Evolutionary conservation across 2,797 vertebrate species (phyloP).

Genomic region (Hippopotamyrus pictus): DNA sequence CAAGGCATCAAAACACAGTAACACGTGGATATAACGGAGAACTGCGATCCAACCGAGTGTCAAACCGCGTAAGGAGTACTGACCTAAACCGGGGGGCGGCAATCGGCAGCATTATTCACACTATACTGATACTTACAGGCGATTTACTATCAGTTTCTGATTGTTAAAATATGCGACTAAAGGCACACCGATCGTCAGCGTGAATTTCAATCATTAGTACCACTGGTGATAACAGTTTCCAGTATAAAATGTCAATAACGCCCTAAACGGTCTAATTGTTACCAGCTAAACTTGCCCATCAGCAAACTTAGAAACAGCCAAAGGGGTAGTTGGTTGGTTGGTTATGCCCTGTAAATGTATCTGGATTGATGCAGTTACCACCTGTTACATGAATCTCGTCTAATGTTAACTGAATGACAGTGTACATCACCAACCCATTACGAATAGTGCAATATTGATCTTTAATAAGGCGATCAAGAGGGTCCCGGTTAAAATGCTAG

Average conservation of each 20-base stretch:
- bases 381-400: background rate
- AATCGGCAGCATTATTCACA: background rate
- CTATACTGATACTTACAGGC: background rate
- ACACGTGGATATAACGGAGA: background rate
- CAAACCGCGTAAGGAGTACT: background rate
- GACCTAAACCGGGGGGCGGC: background rate
- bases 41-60: background rate
- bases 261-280: background rate
- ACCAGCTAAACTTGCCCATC: background rate
- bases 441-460: background rate
- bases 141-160: background rate
- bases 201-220: background rate
- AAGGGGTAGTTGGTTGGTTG: background rate
- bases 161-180: background rate
- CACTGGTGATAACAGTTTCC: background rate
- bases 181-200: background rate
- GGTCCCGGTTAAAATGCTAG: background rate
- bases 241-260: background rate
- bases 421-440: background rate
- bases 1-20: background rate
- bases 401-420: background rate
- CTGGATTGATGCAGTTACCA: background rate
- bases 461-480: background rate
- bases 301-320: background rate
- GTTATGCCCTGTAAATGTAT: background rate